Evolutionary conservation across 2,888 invertebrate species (phyloP), one percentile per base, ranked within the genome.

Genomic region (Sinhomidia bicolor): DNA sequence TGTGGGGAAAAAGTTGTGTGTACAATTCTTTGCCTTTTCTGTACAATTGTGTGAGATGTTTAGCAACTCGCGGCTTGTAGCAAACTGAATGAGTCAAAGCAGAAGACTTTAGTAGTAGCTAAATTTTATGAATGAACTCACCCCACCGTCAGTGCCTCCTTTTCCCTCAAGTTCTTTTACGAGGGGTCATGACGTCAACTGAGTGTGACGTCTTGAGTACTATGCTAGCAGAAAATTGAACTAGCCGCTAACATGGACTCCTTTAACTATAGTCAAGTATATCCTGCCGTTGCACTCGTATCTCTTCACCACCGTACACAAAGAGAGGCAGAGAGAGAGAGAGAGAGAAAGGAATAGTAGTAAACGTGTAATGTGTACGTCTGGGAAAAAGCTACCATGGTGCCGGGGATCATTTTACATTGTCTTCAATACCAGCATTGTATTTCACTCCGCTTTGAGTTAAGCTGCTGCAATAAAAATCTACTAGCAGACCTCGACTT

Each of bases 71-170:
- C 83, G 81, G 89, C 89, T 89, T 74, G 90, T 90, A 89, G 88
- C 87, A 88, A 89, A 92, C 92, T 92, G 92, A 92, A 91, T 91
- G 92, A 91, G 90, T 91, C 91, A 90, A 91, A 87, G 71, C 44
- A 81, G 89, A 90, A 82, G 85, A 84, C 85, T 85, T 76, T 85
- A 60, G 81, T 84, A 90, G 86, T 90, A 89, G 88, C 88, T 89
- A 90, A 91, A 90, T 90, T 92, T 92, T 92, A 91, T 92, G 92
- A 92, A 92, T 92, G 92, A 91, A 92, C 85, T 91, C 91, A 91
- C 92, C 92, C 91, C 89, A 79, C 85, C 36, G 68, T 74, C 26
- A 79, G 86, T 87, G 86, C 90, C 91, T 90, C 92, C 92, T 90
- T 86, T 47, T 89, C 90, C 91, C 90, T 87, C 79, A 36, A 5